A percentile compares a stretch with the other conserved stretches of the same genome.
Conservation (phyloP, 2,888 invertebrate genomes). For the Alsophila aescularia region DNA sequence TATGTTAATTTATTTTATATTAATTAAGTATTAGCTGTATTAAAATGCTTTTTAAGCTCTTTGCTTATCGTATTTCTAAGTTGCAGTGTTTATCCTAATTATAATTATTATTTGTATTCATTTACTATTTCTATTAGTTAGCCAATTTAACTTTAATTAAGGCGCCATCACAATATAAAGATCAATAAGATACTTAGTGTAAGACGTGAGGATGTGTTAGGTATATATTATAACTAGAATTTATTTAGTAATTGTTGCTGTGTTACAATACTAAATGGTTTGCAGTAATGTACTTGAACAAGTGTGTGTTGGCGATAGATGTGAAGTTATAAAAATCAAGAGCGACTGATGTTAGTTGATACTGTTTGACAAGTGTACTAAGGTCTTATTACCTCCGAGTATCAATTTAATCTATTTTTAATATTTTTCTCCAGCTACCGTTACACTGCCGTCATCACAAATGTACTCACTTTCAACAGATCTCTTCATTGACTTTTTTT, state of each 20-base stretch:
- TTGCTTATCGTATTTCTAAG: constrained; percentile 68
- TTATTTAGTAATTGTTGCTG: constrained; percentile 74
- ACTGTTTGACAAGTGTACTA: constrained; percentile 74
- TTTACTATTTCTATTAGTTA: constrained; percentile 71
- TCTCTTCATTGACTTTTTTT: constrained; percentile 32
- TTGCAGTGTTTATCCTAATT: constrained; percentile 66
- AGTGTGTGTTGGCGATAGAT: constrained; percentile 53
- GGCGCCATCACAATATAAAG: constrained; percentile 78
- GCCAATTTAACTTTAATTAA: constrained; percentile 72
- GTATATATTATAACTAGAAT: constrained; percentile 66
- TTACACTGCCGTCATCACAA: constrained; percentile 52
- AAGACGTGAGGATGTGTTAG: constrained; percentile 70
- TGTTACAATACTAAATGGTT: constrained; percentile 64
- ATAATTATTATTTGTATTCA: constrained; percentile 65
- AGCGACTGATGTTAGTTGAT: constrained; percentile 80
- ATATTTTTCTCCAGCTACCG: constrained; percentile 61
- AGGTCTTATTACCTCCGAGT: constrained; percentile 84
- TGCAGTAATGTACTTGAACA: constrained; percentile 59
- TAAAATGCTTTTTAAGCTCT: constrained; percentile 70
- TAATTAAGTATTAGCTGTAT: constrained; percentile 75
- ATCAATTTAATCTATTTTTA: constrained; percentile 81
- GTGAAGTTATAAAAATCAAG: constrained; percentile 60
- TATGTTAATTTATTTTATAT: constrained; percentile 70
- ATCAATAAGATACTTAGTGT: constrained; percentile 65
- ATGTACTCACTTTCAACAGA: constrained; percentile 36